phyloP scores from a whole-genome alignment of 2,888 invertebrate genomes.

The Apodemia hepburni region DNA sequence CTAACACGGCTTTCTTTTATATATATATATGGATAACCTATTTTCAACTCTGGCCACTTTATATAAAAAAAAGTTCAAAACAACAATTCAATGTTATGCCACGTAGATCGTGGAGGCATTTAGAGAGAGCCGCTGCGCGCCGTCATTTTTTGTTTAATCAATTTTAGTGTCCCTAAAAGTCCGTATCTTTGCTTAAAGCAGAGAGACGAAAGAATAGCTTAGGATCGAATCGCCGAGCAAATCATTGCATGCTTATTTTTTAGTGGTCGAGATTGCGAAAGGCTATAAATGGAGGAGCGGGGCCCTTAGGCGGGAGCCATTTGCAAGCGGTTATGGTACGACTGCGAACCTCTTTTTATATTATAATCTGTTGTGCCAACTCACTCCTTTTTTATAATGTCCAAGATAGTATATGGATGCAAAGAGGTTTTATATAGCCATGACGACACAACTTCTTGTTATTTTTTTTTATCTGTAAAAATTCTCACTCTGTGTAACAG shows the following conservation, averaged over 20 bases:
- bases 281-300: constrained; percentile 68
- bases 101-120: constrained; percentile 57
- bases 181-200: constrained; percentile 42
- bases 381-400: constrained; percentile 57
- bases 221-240: constrained; percentile 57
- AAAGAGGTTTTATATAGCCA: constrained; percentile 37
- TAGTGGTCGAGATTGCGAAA: constrained; percentile 68
- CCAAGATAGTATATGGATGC: constrained; percentile 45
- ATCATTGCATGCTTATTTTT: constrained; percentile 67
- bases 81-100: constrained; percentile 41
- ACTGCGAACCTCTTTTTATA: constrained; percentile 74
- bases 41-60: not conserved
- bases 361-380: constrained; percentile 71
- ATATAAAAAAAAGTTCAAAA: constrained; percentile 20
- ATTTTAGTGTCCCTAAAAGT: constrained; percentile 49
- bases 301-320: constrained; percentile 70
- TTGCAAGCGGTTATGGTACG: constrained; percentile 79
- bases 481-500: constrained; percentile 24
- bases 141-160: constrained; percentile 43
- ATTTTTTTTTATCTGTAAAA: constrained; percentile 1
- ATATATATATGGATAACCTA: not conserved
- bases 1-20: too few species aligned
- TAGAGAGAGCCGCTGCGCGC: constrained; percentile 44
- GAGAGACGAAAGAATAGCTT: constrained; percentile 48
- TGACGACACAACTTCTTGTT: not conserved